Conservation (phyloP, 2,888 invertebrate species). For the Atethmia centrago region DNA sequence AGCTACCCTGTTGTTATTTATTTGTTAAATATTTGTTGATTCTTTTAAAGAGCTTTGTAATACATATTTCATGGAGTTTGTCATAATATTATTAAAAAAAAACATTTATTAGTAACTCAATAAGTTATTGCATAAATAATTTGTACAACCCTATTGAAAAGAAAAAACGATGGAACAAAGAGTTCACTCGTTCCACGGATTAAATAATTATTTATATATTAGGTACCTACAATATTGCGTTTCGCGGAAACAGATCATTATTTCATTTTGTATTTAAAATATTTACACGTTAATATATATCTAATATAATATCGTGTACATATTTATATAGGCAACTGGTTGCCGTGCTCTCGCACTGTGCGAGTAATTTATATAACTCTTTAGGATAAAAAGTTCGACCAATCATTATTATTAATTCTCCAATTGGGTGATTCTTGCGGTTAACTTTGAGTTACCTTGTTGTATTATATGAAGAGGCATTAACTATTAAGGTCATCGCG, state of each 20-base stretch:
- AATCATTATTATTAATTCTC: constrained; percentile 36
- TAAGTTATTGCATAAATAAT: neutral
- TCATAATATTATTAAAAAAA: no score
- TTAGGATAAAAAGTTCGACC: constrained; percentile 16
- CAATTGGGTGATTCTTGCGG: constrained; percentile 32
- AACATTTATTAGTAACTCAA: neutral
- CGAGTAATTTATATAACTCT: constrained; percentile 28
- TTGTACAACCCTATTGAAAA: neutral
- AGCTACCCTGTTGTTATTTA: constrained; percentile 66
- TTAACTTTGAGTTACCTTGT: constrained; percentile 8
- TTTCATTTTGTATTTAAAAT: neutral
- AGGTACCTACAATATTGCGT: neutral
- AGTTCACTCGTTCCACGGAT: neutral
- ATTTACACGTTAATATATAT: no score
- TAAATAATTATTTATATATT: neutral
- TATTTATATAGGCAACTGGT: constrained; percentile 24
- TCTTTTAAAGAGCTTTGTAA: neutral
- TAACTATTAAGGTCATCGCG: constrained; percentile 3
- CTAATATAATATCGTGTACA: neutral
- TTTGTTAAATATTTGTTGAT: constrained; percentile 45
- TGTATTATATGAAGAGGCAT: constrained; percentile 11
- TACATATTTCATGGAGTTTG: neutral
- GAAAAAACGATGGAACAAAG: neutral
- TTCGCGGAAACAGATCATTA: neutral
- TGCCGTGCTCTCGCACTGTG: constrained; percentile 16